Percentiles rank a stretch among this genome's conserved stretches.
Evolutionary conservation across 1,140 invertebrate species (phyloP).

Genomic region (Drosophila lowei): DNA sequence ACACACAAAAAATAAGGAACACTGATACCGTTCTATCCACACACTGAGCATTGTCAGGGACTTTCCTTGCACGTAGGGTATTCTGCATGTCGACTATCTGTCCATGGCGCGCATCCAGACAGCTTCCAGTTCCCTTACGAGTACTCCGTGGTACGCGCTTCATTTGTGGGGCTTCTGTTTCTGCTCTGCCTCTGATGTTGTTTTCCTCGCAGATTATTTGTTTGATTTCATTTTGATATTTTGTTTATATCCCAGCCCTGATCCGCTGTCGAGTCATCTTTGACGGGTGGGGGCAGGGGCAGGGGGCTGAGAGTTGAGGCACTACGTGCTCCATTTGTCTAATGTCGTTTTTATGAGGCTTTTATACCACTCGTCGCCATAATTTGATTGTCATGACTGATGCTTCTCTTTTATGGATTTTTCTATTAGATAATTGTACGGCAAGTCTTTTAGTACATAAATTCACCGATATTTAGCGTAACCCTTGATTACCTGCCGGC

Average conservation of each 20-base stretch:
- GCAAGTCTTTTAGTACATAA: slow-evolving; percentile 13
- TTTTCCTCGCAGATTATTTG: slow-evolving; percentile 46
- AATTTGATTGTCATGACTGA: slow-evolving; percentile 50
- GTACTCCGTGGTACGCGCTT: slow-evolving; percentile 1
- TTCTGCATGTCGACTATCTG: neutral
- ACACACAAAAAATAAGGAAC: too few relatives aligned
- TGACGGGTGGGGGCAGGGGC: neutral
- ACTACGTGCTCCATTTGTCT: slow-evolving; percentile 59
- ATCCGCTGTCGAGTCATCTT: slow-evolving; percentile 1
- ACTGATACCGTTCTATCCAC: too few relatives aligned
- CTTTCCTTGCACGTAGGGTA: slow-evolving; percentile 4
- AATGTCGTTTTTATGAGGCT: slow-evolving; percentile 56
- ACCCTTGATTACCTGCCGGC: slow-evolving; percentile 6
- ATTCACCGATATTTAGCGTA: neutral
- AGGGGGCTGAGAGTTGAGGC: neutral
- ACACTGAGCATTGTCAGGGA: too few relatives aligned
- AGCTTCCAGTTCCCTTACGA: slow-evolving; percentile 2
- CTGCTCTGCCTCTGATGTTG: slow-evolving; percentile 2
- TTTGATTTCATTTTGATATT: slow-evolving; percentile 63
- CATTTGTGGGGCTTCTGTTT: slow-evolving; percentile 45
- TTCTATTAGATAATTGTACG: slow-evolving; percentile 40
- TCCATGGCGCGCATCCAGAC: neutral
- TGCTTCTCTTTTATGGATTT: slow-evolving; percentile 34
- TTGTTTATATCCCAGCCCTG: slow-evolving; percentile 46
- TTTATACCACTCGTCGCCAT: slow-evolving; percentile 41